phyloP scores from a whole-genome alignment of 2,797 vertebrate genomes.

The Sebastes trivittatus region DNA sequence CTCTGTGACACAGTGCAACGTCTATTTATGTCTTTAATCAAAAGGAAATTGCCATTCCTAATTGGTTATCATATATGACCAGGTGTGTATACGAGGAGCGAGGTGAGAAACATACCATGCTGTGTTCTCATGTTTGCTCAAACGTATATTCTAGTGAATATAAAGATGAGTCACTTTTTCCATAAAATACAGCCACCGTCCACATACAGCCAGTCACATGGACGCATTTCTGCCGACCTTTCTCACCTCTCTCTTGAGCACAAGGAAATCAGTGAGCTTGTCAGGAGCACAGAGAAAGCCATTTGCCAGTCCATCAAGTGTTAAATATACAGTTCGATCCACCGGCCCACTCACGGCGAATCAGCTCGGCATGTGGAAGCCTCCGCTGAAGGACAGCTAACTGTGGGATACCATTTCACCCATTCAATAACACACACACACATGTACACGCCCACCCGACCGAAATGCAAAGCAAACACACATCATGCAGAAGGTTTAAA shows the following conservation, averaged over 20 bases:
- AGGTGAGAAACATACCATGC: not conserved
- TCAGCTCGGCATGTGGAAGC: constrained; percentile 30
- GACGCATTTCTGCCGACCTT: constrained; percentile 7
- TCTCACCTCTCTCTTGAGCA: constrained; percentile 15
- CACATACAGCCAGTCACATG: not conserved
- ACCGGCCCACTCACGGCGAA: constrained; percentile 42
- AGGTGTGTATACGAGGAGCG: not conserved
- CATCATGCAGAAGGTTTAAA: not conserved
- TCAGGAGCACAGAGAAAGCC: constrained; percentile 27
- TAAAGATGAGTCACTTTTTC: not conserved
- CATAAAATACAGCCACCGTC: not conserved
- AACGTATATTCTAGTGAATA: not conserved
- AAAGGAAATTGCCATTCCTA: constrained; percentile 21
- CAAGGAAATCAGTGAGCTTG: constrained; percentile 28
- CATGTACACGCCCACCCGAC: not conserved
- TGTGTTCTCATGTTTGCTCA: not conserved
- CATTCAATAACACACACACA: not conserved
- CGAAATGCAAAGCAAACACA: not conserved
- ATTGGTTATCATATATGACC: constrained; percentile 5
- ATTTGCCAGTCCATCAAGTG: constrained; percentile 61
- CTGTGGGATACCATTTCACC: not conserved
- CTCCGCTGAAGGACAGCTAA: constrained; percentile 3
- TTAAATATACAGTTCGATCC: constrained; percentile 48
- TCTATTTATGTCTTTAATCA: constrained; percentile 46
- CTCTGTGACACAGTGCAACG: not conserved